These are phyloP conservation scores for Lagothrix lagotricha DNA, from an alignment of 2,797 vertebrate species.

Conservation along the genomic window DNA sequence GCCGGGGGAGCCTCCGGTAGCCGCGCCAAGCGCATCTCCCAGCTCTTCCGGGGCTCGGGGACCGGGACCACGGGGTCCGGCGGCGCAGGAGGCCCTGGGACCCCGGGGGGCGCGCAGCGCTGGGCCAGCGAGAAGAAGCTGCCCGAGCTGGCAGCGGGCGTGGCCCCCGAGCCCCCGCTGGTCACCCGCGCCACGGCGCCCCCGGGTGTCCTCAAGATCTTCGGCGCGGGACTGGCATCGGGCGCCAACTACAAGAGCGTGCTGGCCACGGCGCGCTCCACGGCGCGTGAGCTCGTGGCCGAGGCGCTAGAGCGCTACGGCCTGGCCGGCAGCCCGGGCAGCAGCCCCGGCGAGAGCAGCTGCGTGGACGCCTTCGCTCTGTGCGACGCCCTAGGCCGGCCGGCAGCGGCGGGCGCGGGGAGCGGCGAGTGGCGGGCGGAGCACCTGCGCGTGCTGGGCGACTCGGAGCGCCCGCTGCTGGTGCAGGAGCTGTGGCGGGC, in stretches of 20 bases:
- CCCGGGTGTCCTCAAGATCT: slow-evolving; percentile 85
- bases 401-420: slow-evolving; percentile 80
- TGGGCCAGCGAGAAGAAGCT: slow-evolving; percentile 86
- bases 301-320: slow-evolving; percentile 85
- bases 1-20: slow-evolving; percentile 76
- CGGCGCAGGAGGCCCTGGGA: slow-evolving; percentile 83
- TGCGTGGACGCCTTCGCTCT: slow-evolving; percentile 93
- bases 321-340: slow-evolving; percentile 79
- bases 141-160: slow-evolving; percentile 78
- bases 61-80: slow-evolving; percentile 82
- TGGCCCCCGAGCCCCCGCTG: slow-evolving; percentile 78
- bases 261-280: slow-evolving; percentile 83
- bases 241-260: slow-evolving; percentile 88
- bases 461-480: slow-evolving; percentile 92
- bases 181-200: slow-evolving; percentile 76
- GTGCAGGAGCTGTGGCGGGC: slow-evolving; percentile 95
- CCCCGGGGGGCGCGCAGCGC: slow-evolving; percentile 83
- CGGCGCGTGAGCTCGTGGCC: slow-evolving; percentile 82
- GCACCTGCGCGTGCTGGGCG: slow-evolving; percentile 92
- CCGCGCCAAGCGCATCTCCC: slow-evolving; percentile 93
- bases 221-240: slow-evolving; percentile 82
- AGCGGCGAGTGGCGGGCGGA: slow-evolving; percentile 92
- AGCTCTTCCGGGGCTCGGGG: slow-evolving; percentile 88
- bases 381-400: slow-evolving; percentile 92
- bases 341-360: slow-evolving; percentile 79